Conservation (phyloP, 2,888 invertebrate genomes). For the Hypselothyrea guttata region DNA sequence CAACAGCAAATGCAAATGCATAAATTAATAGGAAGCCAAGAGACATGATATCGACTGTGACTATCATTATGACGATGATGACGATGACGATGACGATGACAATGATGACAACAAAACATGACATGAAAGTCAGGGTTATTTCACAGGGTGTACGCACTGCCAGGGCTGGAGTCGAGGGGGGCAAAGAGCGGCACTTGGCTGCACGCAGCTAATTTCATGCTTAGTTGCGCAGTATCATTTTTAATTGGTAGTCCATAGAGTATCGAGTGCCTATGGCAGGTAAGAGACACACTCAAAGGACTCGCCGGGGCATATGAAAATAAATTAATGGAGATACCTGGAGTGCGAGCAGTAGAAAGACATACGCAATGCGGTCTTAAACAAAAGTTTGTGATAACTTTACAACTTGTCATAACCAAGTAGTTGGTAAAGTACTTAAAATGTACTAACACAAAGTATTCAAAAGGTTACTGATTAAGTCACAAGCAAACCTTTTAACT, state of each 20-base stretch:
- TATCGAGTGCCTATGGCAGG: constrained; percentile 10
- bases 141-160: constrained; percentile 19
- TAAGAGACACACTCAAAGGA: constrained; percentile 24
- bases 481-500: too few relatives aligned
- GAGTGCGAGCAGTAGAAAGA: not conserved
- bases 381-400: constrained; percentile 26
- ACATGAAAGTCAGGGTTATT: constrained; percentile 50
- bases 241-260: constrained; percentile 58
- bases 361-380: constrained; percentile 36
- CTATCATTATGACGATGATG: constrained; percentile 23
- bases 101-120: constrained; percentile 40
- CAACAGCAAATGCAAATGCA: constrained; percentile 55
- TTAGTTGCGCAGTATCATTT: constrained; percentile 61
- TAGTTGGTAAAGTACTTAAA: not conserved
- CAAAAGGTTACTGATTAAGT: too few relatives aligned
- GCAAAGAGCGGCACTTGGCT: too few relatives aligned
- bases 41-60: constrained; percentile 64
- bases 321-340: not conserved
- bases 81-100: constrained; percentile 29
- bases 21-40: constrained; percentile 63
- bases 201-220: constrained; percentile 73
- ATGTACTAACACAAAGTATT: not conserved
- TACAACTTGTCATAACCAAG: constrained; percentile 3
- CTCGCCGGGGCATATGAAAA: not conserved
- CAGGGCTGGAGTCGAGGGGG: too few relatives aligned